Base-by-base conservation (phyloP, 2,113 vertebrate species). In the Tricholaema leucomelas region DNA sequence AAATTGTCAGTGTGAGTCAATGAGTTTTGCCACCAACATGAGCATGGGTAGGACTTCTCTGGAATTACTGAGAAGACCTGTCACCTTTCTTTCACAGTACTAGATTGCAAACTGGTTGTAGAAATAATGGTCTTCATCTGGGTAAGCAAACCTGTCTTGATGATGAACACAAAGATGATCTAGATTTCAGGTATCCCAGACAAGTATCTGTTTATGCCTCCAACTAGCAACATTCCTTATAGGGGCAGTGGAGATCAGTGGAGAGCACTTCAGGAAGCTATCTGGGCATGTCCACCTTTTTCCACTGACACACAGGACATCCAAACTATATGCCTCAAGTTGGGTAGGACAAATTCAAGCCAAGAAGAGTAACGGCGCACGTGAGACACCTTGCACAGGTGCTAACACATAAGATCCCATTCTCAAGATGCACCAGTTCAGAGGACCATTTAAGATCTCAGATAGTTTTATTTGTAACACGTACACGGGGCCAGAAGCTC, bases 401-500 rank as follows among this genome's bases (percentile, higher is more conserved):
- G 44, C 28, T 33, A 36, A 50, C 6, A 10, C 11, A 35, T 28
- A 40, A 61, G 42, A 20, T 23, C 69, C 31, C 63, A 52, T 2
- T 4, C 55, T 25, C 17, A 42, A 69, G 50, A 48, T 6, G 24
- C n/a, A 54, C 6, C 60, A 78, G 23, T 19, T 14, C 56, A 44
- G 14, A 69, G 25, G 25, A 46, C 9, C 9, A n/a, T 44, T 58
- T 8, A 21, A 46, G 31, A 70, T 36, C 30, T 38, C 10, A 67
- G 36, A 44, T 4, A 27, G 5, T 31, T 81, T 74, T 56, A 61
- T 31, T 90, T 14, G 4, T 17, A 78, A 42, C 0, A 0, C 12
- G 2, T 13, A 63, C 0, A 0, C 3, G 7, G 7, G 7, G 21
- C 31, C 27, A 69, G 48, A 67, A n/a, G 35, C 19, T 35, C 35